Conservation (phyloP, 2,888 invertebrate genomes). For the Aphodius sticticus region DNA sequence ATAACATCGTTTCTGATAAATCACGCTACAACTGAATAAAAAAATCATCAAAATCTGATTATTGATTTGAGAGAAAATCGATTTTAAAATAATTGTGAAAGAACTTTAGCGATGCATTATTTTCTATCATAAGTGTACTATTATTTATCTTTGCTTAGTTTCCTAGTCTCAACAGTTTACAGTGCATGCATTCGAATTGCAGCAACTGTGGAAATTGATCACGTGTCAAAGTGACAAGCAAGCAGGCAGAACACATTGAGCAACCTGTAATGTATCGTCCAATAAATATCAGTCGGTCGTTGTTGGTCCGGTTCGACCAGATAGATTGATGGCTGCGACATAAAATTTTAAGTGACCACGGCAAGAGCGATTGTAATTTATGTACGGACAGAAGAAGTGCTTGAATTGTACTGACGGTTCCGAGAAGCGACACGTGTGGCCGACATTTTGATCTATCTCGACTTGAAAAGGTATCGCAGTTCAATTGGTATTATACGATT, state of each 20-base stretch:
- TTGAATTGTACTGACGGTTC: neutral
- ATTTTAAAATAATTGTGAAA: too few relatives aligned
- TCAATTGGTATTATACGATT: neutral
- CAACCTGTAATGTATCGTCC: slow-evolving; percentile 4
- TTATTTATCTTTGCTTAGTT: too few relatives aligned
- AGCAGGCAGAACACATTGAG: neutral
- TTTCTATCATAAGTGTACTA: too few relatives aligned
- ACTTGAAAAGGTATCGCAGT: too few relatives aligned
- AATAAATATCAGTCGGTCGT: neutral
- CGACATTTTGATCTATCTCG: neutral
- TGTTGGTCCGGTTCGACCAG: neutral
- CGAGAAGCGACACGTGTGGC: neutral
- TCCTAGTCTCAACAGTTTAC: too few relatives aligned
- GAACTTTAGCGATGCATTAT: too few relatives aligned
- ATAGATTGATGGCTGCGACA: slow-evolving; percentile 4
- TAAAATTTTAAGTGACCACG: neutral
- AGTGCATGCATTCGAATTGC: neutral
- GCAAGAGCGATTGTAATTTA: neutral
- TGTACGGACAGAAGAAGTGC: neutral
- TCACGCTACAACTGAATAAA: too few relatives aligned
- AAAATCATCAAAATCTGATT: too few relatives aligned
- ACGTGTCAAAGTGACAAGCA: neutral
- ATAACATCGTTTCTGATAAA: too few relatives aligned
- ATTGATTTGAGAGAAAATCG: too few relatives aligned
- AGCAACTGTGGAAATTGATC: neutral